Evolutionary conservation across 2,113 vertebrate genomes (phyloP).

Genomic region (Bubo scandiacus): DNA sequence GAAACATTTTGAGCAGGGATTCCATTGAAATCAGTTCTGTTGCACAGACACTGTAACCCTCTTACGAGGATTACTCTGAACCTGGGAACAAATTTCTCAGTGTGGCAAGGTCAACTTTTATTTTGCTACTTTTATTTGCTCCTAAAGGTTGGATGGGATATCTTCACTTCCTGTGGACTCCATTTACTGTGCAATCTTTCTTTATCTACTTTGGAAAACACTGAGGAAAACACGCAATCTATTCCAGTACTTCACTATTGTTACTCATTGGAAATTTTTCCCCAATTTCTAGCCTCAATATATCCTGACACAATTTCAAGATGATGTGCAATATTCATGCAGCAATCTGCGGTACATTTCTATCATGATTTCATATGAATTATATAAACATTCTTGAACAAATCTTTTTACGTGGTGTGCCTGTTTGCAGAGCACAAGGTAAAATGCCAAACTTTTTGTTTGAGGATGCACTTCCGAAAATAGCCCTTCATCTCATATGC

Average conservation of each 20-base stretch:
- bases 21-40: neutral
- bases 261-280: neutral
- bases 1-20: neutral
- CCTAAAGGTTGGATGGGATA: neutral
- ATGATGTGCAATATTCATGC: neutral
- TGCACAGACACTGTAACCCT: neutral
- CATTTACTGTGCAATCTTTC: neutral
- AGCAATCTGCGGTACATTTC: neutral
- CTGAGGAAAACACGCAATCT: neutral
- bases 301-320: neutral
- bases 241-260: neutral
- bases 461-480: neutral
- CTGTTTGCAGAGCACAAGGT: neutral
- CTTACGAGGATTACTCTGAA: neutral
- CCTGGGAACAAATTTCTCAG: no score
- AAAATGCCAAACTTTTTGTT: neutral
- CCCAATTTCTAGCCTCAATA: neutral
- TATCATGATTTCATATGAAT: neutral
- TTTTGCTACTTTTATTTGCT: neutral
- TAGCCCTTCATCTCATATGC: neutral
- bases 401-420: neutral
- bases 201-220: neutral
- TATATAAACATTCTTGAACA: neutral
- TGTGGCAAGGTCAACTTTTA: neutral
- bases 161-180: neutral